phyloP scores from a whole-genome alignment of 2,888 invertebrate species.

The Chalcosyrphus nemorum region DNA sequence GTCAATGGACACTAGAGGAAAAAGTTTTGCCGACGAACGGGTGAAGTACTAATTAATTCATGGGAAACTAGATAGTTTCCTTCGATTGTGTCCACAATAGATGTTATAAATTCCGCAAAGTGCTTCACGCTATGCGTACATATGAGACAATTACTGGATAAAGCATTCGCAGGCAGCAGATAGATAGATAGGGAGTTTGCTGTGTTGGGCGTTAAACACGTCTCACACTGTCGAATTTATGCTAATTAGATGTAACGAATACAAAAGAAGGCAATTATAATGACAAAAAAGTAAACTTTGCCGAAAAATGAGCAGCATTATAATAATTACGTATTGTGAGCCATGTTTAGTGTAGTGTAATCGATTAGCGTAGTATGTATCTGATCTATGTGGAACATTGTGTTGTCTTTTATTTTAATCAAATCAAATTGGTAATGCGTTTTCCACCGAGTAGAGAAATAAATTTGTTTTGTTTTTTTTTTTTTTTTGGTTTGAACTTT shows the following conservation, averaged over 20 bases:
- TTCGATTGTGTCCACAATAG: slow-evolving; percentile 7
- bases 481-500: neutral
- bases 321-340: neutral
- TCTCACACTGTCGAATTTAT: slow-evolving; percentile 33
- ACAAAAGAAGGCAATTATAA: slow-evolving; percentile 25
- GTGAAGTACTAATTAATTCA: slow-evolving; percentile 33
- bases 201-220: slow-evolving; percentile 8
- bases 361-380: neutral
- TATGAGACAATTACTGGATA: slow-evolving; percentile 4
- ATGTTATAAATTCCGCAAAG: slow-evolving; percentile 9
- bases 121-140: slow-evolving; percentile 8
- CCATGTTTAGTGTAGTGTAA: neutral
- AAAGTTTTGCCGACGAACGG: slow-evolving; percentile 11
- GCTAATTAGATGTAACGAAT: slow-evolving; percentile 15
- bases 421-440: neutral
- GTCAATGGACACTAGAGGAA: neutral
- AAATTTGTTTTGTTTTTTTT: neutral
- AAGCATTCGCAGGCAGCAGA: neutral
- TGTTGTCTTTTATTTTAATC: neutral
- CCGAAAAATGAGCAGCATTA: neutral
- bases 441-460: neutral
- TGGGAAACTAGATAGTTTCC: slow-evolving; percentile 36
- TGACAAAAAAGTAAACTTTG: neutral
- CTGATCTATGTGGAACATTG: neutral
- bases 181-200: neutral